These are phyloP conservation scores for Heterotis niloticus DNA, from an alignment of 2,113 vertebrate species.

Conservation along the genomic window DNA sequence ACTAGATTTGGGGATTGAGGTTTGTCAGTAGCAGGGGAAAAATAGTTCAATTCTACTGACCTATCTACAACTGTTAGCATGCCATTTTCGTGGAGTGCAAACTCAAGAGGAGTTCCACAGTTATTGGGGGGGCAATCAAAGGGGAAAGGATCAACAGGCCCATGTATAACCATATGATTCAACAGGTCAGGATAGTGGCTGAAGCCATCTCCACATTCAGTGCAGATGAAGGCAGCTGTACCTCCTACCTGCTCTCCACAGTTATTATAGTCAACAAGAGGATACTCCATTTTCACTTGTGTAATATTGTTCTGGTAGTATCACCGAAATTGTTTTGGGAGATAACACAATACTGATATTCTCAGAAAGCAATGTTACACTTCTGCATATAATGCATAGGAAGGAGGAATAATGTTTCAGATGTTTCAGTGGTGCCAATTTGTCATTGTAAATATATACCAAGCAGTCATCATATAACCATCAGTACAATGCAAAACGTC, in stretches of 20 bases:
- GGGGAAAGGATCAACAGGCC: slow-evolving; percentile 60
- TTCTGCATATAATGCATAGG: not conserved
- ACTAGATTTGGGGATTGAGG: slow-evolving; percentile 43
- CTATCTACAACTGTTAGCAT: slow-evolving; percentile 62
- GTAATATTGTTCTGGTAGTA: not conserved
- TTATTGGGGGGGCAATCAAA: slow-evolving; percentile 61
- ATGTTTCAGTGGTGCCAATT: slow-evolving; percentile 7
- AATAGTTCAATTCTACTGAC: slow-evolving; percentile 46
- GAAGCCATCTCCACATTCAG: slow-evolving; percentile 72
- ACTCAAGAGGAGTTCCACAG: slow-evolving; percentile 64
- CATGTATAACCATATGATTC: slow-evolving; percentile 64
- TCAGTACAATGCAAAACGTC: not conserved
- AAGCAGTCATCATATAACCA: not conserved
- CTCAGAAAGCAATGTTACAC: not conserved
- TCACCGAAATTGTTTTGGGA: not conserved
- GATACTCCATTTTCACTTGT: slow-evolving; percentile 55
- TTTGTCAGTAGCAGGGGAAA: slow-evolving; percentile 37
- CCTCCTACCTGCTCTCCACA: slow-evolving; percentile 43
- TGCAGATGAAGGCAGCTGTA: slow-evolving; percentile 65
- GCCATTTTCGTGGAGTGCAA: slow-evolving; percentile 71
- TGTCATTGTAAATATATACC: not conserved
- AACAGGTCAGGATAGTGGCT: slow-evolving; percentile 60
- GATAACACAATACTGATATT: not conserved
- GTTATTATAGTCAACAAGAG: slow-evolving; percentile 43
- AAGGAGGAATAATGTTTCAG: not conserved